phyloP scores from a whole-genome alignment of 2,888 invertebrate species.

The Erynnis tages region DNA sequence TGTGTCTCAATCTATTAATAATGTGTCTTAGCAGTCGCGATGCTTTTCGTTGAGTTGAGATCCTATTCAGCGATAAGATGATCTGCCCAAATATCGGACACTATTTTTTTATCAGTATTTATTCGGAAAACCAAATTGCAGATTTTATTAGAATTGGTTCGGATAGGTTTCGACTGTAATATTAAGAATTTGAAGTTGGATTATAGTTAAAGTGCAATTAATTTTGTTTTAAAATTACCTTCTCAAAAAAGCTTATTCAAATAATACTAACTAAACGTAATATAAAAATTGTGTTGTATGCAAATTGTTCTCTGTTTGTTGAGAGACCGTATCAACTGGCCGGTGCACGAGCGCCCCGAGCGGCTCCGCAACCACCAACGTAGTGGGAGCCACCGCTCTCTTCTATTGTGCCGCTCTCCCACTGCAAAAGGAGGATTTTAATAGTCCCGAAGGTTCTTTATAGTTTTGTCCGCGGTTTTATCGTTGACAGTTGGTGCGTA shows the following conservation, averaged over 20 bases:
- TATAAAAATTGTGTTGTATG: slow-evolving; percentile 45
- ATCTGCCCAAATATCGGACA: slow-evolving; percentile 12
- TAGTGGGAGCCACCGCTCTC: slow-evolving; percentile 41
- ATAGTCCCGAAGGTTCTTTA: slow-evolving; percentile 35
- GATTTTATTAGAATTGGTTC: too few relatives aligned
- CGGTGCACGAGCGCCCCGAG: slow-evolving; percentile 67
- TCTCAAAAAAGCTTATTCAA: too few relatives aligned
- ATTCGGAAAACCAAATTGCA: too few relatives aligned
- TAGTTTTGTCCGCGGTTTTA: slow-evolving; percentile 42
- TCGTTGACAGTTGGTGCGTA: slow-evolving; percentile 48
- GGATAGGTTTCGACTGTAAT: too few relatives aligned
- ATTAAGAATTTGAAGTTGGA: too few relatives aligned
- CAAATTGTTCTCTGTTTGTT: slow-evolving; percentile 52
- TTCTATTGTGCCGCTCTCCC: slow-evolving; percentile 5
- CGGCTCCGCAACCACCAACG: slow-evolving; percentile 45
- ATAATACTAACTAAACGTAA: slow-evolving; percentile 31
- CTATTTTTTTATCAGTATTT: background rate
- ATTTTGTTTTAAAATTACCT: too few relatives aligned
- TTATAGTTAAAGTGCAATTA: too few relatives aligned
- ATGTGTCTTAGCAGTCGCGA: slow-evolving; percentile 69
- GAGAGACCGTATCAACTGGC: slow-evolving; percentile 61
- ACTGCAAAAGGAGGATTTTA: slow-evolving; percentile 8
- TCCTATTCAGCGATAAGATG: slow-evolving; percentile 58
- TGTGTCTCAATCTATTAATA: slow-evolving; percentile 80
- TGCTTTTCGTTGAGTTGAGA: slow-evolving; percentile 50